Conservation (phyloP, 2,113 vertebrate species). For the Cephalopterus ornatus region DNA sequence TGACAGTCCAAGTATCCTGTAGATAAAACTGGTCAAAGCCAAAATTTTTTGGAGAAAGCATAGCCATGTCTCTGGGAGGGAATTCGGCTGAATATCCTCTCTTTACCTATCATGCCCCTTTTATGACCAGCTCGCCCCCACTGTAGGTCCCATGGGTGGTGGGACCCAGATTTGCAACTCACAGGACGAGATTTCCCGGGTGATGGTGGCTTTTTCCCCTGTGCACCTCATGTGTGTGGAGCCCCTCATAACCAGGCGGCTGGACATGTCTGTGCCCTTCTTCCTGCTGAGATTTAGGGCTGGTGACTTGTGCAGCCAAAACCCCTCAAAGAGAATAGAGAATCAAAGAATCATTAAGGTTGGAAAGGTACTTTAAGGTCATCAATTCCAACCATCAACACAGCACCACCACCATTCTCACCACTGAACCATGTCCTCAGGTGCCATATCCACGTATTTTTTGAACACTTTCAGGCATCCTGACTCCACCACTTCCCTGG, state of each 20-base stretch:
- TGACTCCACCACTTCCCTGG: background rate
- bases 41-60: background rate
- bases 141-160: background rate
- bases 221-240: background rate
- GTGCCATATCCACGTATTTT: background rate
- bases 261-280: rapidly evolving
- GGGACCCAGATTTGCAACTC: background rate
- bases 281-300: background rate
- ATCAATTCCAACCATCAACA: background rate
- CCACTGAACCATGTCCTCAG: rapidly evolving
- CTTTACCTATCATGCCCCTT: background rate
- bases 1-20: too few relatives aligned
- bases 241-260: background rate
- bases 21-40: background rate
- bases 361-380: background rate
- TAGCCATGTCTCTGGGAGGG: background rate
- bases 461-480: background rate
- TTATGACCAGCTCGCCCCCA: rapidly evolving
- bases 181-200: rapidly evolving
- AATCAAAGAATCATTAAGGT: background rate
- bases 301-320: background rate
- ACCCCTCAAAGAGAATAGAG: rapidly evolving
- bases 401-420: background rate
- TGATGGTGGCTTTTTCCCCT: background rate
- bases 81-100: background rate